Percentiles rank a stretch among this genome's conserved stretches.
Evolutionary conservation across 1,140 invertebrate genomes (phyloP).

Genomic region (Lucilia cuprina): DNA sequence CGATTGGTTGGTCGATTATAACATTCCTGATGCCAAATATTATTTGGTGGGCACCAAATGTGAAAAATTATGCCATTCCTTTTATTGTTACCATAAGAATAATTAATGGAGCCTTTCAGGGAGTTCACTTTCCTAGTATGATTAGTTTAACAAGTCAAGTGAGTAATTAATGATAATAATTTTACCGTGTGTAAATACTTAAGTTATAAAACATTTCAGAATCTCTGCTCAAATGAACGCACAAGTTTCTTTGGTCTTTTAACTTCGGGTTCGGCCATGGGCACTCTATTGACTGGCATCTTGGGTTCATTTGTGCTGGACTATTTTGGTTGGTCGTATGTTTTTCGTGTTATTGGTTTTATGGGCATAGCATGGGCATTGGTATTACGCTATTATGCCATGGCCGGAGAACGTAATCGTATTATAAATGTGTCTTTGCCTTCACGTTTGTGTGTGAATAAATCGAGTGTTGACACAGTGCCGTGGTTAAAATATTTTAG

Average conservation of each 20-base stretch:
- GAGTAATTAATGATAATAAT: conserved; percentile 46
- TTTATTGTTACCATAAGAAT: conserved; percentile 70
- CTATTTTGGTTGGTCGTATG: conserved; percentile 72
- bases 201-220: conserved; percentile 41
- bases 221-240: conserved; percentile 70
- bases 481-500: conserved; percentile 60
- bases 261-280: conserved; percentile 71
- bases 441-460: conserved; percentile 51
- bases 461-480: conserved; percentile 48
- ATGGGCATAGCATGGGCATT: conserved; percentile 59
- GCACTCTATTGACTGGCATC: conserved; percentile 73
- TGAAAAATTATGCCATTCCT: conserved; percentile 66
- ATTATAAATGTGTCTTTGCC: conserved; percentile 59
- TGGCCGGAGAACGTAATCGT: conserved; percentile 55
- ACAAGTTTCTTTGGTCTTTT: conserved; percentile 76
- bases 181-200: too few relatives aligned
- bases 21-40: conserved; percentile 75
- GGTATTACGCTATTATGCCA: conserved; percentile 58
- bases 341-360: conserved; percentile 75
- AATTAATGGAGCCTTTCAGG: conserved; percentile 75
- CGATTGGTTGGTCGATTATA: conserved; percentile 72
- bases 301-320: conserved; percentile 75
- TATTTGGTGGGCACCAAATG: conserved; percentile 67
- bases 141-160: conserved; percentile 74
- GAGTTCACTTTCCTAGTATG: conserved; percentile 75